These are phyloP conservation scores for Sinonovacula constricta DNA, from an alignment of 1,140 invertebrate species.

Conservation along the genomic window DNA sequence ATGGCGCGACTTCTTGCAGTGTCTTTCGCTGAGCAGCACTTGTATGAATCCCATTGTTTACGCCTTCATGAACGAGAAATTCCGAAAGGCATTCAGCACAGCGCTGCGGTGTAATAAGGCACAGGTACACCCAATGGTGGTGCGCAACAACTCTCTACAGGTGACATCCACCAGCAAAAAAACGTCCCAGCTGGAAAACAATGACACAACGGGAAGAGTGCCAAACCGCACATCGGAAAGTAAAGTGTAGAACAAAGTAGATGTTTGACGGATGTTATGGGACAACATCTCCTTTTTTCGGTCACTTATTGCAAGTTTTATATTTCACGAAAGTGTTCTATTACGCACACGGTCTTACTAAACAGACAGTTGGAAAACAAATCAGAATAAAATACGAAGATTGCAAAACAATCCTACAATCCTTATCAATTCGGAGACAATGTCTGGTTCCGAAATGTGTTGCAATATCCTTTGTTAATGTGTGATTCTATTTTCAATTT, in stretches of 20 bases:
- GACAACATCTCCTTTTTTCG: too few relatives aligned
- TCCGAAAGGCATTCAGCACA: slow-evolving; percentile 80
- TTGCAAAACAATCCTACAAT: too few relatives aligned
- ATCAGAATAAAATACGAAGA: too few relatives aligned
- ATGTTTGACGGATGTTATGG: too few relatives aligned
- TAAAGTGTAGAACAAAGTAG: slow-evolving; percentile 25
- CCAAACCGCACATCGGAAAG: slow-evolving; percentile 43
- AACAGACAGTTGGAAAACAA: too few relatives aligned
- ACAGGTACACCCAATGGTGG: slow-evolving; percentile 49
- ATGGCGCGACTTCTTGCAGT: slow-evolving; percentile 72
- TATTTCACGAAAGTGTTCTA: too few relatives aligned
- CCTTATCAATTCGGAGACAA: too few relatives aligned
- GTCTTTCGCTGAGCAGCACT: slow-evolving; percentile 84
- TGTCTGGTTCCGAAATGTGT: too few relatives aligned
- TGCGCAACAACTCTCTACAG: not conserved
- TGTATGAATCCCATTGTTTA: slow-evolving; percentile 93
- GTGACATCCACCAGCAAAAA: slow-evolving; percentile 42
- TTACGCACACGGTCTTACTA: too few relatives aligned
- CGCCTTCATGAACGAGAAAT: slow-evolving; percentile 91
- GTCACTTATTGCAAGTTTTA: too few relatives aligned
- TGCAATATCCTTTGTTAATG: too few relatives aligned
- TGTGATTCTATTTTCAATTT: too few relatives aligned
- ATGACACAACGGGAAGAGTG: not conserved
- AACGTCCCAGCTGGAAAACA: slow-evolving; percentile 33
- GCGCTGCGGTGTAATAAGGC: slow-evolving; percentile 52